Conservation (phyloP, 2,113 vertebrate genomes). For the Isichthys henryi region DNA sequence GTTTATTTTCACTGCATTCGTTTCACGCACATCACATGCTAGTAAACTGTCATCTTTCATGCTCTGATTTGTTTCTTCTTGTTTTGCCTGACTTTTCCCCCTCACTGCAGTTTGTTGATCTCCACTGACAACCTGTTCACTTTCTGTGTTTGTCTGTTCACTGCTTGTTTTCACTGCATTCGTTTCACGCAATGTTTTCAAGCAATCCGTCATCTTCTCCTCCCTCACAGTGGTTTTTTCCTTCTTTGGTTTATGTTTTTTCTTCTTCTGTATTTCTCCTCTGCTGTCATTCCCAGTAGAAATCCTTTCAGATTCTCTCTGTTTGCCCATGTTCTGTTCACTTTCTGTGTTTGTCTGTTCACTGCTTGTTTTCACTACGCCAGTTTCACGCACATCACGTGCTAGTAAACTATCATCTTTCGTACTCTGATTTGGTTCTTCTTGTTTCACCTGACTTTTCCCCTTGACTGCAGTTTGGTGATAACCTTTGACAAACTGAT, state of each 20-base stretch:
- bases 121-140: conserved; percentile 38
- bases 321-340: conserved; percentile 34
- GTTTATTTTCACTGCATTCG: conserved; percentile 19
- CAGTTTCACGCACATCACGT: conserved; percentile 30
- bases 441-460: conserved; percentile 11
- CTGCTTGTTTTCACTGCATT: conserved; percentile 7
- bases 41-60: conserved; percentile 23
- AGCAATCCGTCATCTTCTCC: conserved; percentile 24
- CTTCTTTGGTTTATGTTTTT: conserved; percentile 61
- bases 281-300: conserved; percentile 35
- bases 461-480: conserved; percentile 36
- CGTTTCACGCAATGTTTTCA: neutral
- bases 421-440: conserved; percentile 20
- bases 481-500: conserved; percentile 41
- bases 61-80: conserved; percentile 18
- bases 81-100: conserved; percentile 25
- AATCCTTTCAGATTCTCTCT: conserved; percentile 33
- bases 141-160: conserved; percentile 31
- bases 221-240: conserved; percentile 46
- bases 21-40: conserved; percentile 27
- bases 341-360: conserved; percentile 30
- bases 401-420: conserved; percentile 21
- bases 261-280: conserved; percentile 44
- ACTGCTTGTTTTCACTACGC: conserved; percentile 19
- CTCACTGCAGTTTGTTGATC: conserved; percentile 35